Percentiles rank a stretch among this genome's conserved stretches.
Conservation (phyloP, 2,113 vertebrate species). For the Urocynchramus pylzowi region DNA sequence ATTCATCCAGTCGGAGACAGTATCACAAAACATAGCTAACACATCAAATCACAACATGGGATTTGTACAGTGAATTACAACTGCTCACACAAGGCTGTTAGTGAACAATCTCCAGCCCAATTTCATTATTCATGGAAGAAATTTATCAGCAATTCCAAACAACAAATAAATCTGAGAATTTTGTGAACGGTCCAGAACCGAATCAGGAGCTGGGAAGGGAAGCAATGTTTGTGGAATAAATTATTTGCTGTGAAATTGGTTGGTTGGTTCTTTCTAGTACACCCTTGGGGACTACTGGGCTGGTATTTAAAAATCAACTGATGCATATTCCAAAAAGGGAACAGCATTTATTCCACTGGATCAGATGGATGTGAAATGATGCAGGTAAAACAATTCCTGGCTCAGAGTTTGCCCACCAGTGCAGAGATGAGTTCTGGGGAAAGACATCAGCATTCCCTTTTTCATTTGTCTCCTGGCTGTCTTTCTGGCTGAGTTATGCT, state of each 20-base stretch:
- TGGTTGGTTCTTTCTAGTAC: background rate
- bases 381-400: background rate
- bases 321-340: conserved; percentile 10
- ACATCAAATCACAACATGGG: conserved; percentile 14
- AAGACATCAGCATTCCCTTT: background rate
- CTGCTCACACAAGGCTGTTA: conserved; percentile 1
- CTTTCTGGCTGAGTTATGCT: background rate
- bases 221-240: conserved; percentile 24
- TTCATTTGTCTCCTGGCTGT: background rate
- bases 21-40: conserved; percentile 1
- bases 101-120: conserved; percentile 19
- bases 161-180: conserved; percentile 25
- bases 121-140: conserved; percentile 36
- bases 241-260: background rate
- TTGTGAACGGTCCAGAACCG: background rate
- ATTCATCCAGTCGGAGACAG: background rate
- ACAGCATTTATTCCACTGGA: background rate
- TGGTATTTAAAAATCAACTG: conserved; percentile 29
- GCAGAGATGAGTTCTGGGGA: background rate
- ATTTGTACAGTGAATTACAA: background rate
- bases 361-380: background rate
- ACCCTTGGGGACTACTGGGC: background rate
- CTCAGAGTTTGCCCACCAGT: background rate
- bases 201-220: background rate
- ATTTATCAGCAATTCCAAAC: conserved; percentile 13